Conservation (phyloP, 2,888 invertebrate genomes). For the Linnaemya vulpina region DNA sequence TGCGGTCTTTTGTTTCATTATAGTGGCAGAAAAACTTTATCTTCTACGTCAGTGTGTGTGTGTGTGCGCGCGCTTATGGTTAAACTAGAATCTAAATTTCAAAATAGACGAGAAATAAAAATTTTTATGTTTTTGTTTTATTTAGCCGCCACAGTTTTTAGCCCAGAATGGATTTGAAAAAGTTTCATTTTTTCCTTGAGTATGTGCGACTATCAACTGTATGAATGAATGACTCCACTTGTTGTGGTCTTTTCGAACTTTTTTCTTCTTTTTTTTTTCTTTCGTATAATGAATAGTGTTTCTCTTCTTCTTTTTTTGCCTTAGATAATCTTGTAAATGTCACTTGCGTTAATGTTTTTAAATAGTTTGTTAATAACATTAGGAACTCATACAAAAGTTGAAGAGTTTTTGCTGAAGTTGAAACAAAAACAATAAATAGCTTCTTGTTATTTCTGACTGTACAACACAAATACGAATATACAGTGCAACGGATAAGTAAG, state of each 20-base stretch:
- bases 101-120: slow-evolving; percentile 11
- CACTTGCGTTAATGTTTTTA: slow-evolving; percentile 68
- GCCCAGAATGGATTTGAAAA: slow-evolving; percentile 17
- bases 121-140: slow-evolving; percentile 22
- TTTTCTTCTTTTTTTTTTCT: neutral
- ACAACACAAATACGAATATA: neutral
- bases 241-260: slow-evolving; percentile 41
- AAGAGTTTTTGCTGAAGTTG: slow-evolving; percentile 8
- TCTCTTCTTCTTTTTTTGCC: slow-evolving; percentile 3
- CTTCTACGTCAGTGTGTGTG: slow-evolving; percentile 8
- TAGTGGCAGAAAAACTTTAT: slow-evolving; percentile 38
- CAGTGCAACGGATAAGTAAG: neutral
- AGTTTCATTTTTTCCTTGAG: slow-evolving; percentile 20
- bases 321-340: slow-evolving; percentile 65
- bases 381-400: slow-evolving; percentile 57
- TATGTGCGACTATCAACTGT: slow-evolving; percentile 21
- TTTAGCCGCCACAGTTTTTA: slow-evolving; percentile 35
- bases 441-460: neutral
- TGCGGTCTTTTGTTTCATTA: slow-evolving; percentile 64
- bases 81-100: neutral
- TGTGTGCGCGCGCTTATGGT: neutral
- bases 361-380: slow-evolving; percentile 68
- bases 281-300: neutral
- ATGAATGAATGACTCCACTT: slow-evolving; percentile 25
- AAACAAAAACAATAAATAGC: slow-evolving; percentile 12